Base-by-base conservation (phyloP, 2,113 vertebrate species). In the Centropus bengalensis region DNA sequence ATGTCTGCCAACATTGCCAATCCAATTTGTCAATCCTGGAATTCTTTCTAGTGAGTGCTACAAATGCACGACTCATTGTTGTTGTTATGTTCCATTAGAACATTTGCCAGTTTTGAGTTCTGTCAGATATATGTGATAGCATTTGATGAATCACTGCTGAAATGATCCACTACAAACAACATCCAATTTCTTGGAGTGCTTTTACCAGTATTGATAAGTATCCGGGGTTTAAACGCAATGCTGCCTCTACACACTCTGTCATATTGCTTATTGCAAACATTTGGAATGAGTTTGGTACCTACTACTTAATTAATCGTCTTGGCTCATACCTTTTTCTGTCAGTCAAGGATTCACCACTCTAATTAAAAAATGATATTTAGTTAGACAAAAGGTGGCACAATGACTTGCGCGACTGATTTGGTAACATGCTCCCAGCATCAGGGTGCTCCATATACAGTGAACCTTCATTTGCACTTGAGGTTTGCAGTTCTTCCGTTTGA, bases 61-160 rank as follows among this genome's bases (percentile, higher is more conserved):
- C 94, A 95, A 97, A 95, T 96, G 96, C 95, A 95, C 84, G 3
- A 86, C 88, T 97, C 93, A 89, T 97, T 69, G n/a, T 97, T 96
- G 96, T 96, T 97, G 97, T 96, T 96, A 97, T 95, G 79, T 96
- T 96, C 83, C 96, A 95, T 96, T 96, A 95, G 96, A 97, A 96
- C 87, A 91, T 91, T 97, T 97, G 96, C 91, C 83, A 97, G 96
- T 97, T 97, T 95, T 94, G 96, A 96, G 68, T 95, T 97, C 93
- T 97, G 96, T 97, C 92, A 96, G 89, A 85, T 71, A 95, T 92
- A 93, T 7, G 22, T 6, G 62, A 96, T 94, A 95, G 93, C 78
- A 87, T 82, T 95, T 96, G 96, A 95, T 97, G 94, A 97, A 97
- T 97, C 93, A 91, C 88, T 89, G 83, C 44, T 97, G 94, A 97